A percentile compares a stretch with the other conserved stretches of the same genome.
phyloP scores from a whole-genome alignment of 1,140 invertebrate genomes.

The Atopsyche davidsoni region DNA sequence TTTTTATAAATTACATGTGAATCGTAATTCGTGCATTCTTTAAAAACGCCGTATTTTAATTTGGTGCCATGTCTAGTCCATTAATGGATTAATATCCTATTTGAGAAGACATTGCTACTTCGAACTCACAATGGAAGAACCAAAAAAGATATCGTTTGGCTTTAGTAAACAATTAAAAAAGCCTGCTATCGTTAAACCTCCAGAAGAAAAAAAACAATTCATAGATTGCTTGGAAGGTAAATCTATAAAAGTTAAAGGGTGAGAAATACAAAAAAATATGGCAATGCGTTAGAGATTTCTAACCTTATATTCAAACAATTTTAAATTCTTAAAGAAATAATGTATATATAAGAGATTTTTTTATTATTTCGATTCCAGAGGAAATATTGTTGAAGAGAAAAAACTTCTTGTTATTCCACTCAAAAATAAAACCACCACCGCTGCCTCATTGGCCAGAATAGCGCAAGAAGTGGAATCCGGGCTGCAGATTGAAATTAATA shows the following conservation, averaged over 20 bases:
- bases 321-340: no score
- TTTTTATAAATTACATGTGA: no score
- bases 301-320: conserved; percentile 15
- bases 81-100: no score
- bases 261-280: no score
- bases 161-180: conserved; percentile 66
- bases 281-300: no score
- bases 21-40: no score
- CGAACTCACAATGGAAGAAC: no score
- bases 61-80: no score
- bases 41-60: no score
- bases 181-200: conserved; percentile 36
- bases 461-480: conserved; percentile 40
- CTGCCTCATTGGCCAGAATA: conserved; percentile 46
- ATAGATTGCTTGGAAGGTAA: conserved; percentile 71
- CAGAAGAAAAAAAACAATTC: conserved; percentile 51
- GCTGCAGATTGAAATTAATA: conserved; percentile 34
- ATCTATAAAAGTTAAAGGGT: conserved; percentile 65
- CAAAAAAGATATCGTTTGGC: conserved; percentile 71
- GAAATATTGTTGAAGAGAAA: conserved; percentile 46
- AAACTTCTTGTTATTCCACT: conserved; percentile 60
- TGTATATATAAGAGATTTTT: no score
- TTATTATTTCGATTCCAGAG: conserved; percentile 41
- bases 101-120: no score
- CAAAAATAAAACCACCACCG: conserved; percentile 48